These are phyloP conservation scores for Nomada goodeniana DNA, from an alignment of 2,888 invertebrate genomes.

Conservation along the genomic window DNA sequence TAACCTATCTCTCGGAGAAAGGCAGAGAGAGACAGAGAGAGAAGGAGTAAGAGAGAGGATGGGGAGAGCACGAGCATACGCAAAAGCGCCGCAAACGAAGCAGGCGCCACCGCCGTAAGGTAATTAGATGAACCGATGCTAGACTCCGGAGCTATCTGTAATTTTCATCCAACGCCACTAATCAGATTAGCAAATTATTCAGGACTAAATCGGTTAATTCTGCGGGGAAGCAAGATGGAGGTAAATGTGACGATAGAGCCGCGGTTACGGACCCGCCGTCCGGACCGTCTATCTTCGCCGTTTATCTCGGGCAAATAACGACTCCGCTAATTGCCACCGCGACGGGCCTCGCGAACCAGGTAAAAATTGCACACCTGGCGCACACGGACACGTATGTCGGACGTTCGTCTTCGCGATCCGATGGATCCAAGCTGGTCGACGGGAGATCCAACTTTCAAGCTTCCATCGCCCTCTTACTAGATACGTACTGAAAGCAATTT, in stretches of 20 bases:
- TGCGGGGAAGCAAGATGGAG: conserved; percentile 49
- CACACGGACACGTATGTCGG: too few species aligned
- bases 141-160: conserved; percentile 71
- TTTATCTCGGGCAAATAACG: conserved; percentile 51
- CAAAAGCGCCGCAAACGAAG: conserved; percentile 33
- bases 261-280: conserved; percentile 12
- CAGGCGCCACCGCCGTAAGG: conserved; percentile 49
- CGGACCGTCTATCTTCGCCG: conserved; percentile 35
- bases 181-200: conserved; percentile 74
- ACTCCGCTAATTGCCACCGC: conserved; percentile 27
- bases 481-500: too few species aligned
- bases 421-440: too few species aligned
- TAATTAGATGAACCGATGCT: conserved; percentile 72
- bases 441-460: too few species aligned
- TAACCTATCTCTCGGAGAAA: conserved; percentile 24
- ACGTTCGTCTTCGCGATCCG: too few species aligned
- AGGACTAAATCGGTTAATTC: conserved; percentile 69
- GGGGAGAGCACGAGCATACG: background rate
- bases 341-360: background rate
- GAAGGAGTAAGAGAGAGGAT: too few species aligned
- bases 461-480: too few species aligned
- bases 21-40: background rate
- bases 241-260: conserved; percentile 62
- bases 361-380: background rate
- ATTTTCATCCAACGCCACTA: conserved; percentile 69